Percentiles rank a stretch among this genome's conserved stretches.
Conservation (phyloP, 2,113 vertebrate genomes). For the Notechis scutatus region DNA sequence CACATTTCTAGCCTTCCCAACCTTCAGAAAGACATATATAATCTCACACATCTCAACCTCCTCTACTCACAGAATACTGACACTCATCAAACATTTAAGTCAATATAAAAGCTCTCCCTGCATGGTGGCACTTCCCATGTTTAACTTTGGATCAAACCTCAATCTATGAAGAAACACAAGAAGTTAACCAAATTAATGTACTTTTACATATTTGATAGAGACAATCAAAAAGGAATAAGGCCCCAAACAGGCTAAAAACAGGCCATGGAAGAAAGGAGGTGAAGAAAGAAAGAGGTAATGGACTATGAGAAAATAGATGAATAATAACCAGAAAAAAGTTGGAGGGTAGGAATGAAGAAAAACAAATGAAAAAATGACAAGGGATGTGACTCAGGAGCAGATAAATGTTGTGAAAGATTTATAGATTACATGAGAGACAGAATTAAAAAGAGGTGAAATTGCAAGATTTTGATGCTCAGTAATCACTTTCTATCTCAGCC, state of each 20-base stretch:
- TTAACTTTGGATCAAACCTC: background rate
- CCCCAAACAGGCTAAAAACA: background rate
- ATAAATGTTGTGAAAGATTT: background rate
- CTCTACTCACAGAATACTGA: background rate
- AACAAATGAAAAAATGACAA: background rate
- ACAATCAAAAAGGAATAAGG: background rate
- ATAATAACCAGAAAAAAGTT: background rate
- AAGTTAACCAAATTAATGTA: background rate
- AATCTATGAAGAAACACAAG: background rate
- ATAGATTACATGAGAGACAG: background rate
- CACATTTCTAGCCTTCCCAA: background rate
- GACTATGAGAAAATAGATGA: background rate
- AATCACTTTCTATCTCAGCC: background rate
- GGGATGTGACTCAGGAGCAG: background rate
- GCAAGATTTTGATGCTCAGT: background rate
- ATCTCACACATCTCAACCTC: background rate
- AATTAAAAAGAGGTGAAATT: background rate
- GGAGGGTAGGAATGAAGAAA: background rate
- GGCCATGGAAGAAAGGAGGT: background rate
- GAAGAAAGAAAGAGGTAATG: background rate
- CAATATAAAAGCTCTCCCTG: background rate
- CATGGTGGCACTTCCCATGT: background rate
- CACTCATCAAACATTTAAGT: background rate
- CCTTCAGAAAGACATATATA: background rate
- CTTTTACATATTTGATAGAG: background rate